Conservation (phyloP, 2,888 invertebrate species). For the Drosophila dives region DNA sequence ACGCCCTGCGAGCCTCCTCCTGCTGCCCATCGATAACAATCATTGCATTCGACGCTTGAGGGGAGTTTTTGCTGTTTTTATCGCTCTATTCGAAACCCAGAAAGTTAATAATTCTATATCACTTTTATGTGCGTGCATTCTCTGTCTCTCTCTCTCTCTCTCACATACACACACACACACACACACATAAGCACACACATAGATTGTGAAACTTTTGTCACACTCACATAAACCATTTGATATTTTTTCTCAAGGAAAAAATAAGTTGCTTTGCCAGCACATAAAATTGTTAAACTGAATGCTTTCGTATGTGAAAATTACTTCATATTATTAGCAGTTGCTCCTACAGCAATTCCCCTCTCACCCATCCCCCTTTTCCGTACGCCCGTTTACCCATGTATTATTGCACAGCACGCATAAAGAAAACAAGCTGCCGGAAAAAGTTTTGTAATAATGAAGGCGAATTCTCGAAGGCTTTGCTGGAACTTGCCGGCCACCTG, state of each 20-base stretch:
- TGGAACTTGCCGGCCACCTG: slow-evolving; percentile 12
- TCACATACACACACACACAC: slow-evolving; percentile 4
- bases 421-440: slow-evolving; percentile 9
- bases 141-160: neutral
- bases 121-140: slow-evolving; percentile 51
- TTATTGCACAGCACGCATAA: neutral
- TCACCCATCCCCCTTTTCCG: neutral
- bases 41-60: slow-evolving; percentile 14
- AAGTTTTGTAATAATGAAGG: slow-evolving; percentile 60
- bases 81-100: slow-evolving; percentile 30
- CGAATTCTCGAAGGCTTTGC: slow-evolving; percentile 15
- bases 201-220: slow-evolving; percentile 36
- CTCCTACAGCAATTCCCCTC: neutral
- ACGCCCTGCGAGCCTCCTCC: neutral
- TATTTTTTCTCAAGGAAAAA: slow-evolving; percentile 9
- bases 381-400: neutral
- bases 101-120: slow-evolving; percentile 76
- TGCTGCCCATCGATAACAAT: slow-evolving; percentile 10
- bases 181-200: neutral
- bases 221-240: slow-evolving; percentile 45
- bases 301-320: slow-evolving; percentile 43
- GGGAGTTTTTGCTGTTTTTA: slow-evolving; percentile 35
- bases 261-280: slow-evolving; percentile 37
- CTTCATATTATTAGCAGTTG: slow-evolving; percentile 40
- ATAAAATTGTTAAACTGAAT: slow-evolving; percentile 53